These are phyloP conservation scores for Eupithecia tripunctaria DNA, from an alignment of 2,888 invertebrate species.

Conservation along the genomic window DNA sequence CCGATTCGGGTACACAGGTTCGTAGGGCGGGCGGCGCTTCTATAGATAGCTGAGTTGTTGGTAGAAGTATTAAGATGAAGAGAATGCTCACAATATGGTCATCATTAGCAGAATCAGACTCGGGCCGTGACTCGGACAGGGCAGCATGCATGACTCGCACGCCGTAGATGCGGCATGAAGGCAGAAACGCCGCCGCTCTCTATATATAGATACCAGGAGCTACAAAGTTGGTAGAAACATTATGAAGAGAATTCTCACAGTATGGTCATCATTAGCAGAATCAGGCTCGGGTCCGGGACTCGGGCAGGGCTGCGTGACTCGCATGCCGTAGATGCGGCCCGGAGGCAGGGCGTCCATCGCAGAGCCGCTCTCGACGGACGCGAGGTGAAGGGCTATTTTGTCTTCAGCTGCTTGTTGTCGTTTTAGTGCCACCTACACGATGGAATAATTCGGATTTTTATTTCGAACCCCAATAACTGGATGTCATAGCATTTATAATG, in stretches of 20 bases:
- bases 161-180: conserved; percentile 85
- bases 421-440: conserved; percentile 93
- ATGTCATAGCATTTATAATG: too few relatives aligned
- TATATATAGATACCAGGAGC: conserved; percentile 88
- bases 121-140: conserved; percentile 67
- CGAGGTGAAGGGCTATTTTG: conserved; percentile 95
- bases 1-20: too few relatives aligned
- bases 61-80: too few relatives aligned
- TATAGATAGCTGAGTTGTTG: too few relatives aligned
- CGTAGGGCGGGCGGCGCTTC: too few relatives aligned
- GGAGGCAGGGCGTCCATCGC: conserved; percentile 90
- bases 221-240: neutral
- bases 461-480: neutral
- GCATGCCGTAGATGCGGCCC: conserved; percentile 95
- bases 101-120: conserved; percentile 74
- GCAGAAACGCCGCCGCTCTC: conserved; percentile 87
- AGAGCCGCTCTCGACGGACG: conserved; percentile 86
- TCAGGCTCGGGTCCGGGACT: conserved; percentile 78
- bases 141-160: conserved; percentile 92
- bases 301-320: conserved; percentile 89
- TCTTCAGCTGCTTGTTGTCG: conserved; percentile 99
- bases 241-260: conserved; percentile 50
- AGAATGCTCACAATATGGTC: conserved; percentile 64
- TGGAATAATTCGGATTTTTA: neutral
- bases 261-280: conserved; percentile 73